Evolutionary conservation across 1,140 invertebrate genomes (phyloP), one percentile per base, ranked within the genome.

Genomic region (Andrena cerasifolii): DNA sequence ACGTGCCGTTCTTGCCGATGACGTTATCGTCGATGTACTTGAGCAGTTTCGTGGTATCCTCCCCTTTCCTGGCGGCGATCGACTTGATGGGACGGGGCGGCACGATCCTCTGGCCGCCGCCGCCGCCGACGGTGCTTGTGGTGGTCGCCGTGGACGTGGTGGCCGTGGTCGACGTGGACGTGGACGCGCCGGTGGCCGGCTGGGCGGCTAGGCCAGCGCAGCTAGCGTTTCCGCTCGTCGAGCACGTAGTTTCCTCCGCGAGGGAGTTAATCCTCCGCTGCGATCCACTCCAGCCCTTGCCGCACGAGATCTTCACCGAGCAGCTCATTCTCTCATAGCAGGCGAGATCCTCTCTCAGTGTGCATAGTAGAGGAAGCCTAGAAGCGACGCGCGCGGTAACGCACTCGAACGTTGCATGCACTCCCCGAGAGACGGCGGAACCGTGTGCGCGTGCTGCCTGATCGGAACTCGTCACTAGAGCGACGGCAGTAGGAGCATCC

Each of bases 11-110:
- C 87, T 95, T 96, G 66, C 96, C 96, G 86, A 97, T 95, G 63
- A 97, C 93, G 91, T 96, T 97, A 74, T 97, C 95, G 87, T 96
- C 95, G 74, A 97, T 96, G 89, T 96, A 96, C 87, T 95, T 95
- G 51, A 97, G 93, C 78, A 96, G 90, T 87, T 96, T 96, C 24
- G 92, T 92, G 14, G 94, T 93, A 82, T 96, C 96, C 87, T 96
- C 95, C 72, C 92, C 92, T 86, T 94, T 95, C 82, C 94, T 93
- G 56, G 88, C 88, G 21, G 87, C 82, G 59, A 89, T 86, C 53
- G 89, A 90, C 79, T 91, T 93, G 63, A 86, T 86, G 31, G 88
- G 79, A 70, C 90, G 89, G 68, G 89, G 81, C 67, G 85, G 75
- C 8, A 78, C 49, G 49, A 80, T 61, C 72, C 80, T 85, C 14